A percentile compares a stretch with the other conserved stretches of the same genome.
These are phyloP conservation scores for Nemoura dubitans DNA, from an alignment of 2,888 invertebrate genomes.

Conservation along the genomic window DNA sequence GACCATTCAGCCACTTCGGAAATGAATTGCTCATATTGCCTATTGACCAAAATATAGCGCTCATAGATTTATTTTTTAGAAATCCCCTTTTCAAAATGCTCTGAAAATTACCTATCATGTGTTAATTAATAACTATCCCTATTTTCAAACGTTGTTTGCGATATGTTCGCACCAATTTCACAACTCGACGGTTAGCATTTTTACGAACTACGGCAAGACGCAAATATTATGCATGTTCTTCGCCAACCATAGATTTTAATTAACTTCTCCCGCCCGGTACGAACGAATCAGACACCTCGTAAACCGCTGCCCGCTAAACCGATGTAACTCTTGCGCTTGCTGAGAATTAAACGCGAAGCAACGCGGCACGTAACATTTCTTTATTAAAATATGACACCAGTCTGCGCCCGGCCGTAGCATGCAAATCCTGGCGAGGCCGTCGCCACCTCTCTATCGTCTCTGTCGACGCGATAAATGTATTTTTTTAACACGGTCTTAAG, in stretches of 20 bases:
- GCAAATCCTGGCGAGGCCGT: not conserved
- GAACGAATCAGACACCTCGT: not conserved
- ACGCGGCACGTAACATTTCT: not conserved
- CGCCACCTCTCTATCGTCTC: not conserved
- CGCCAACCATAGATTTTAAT: not conserved
- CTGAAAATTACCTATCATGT: too few species aligned
- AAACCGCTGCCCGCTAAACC: not conserved
- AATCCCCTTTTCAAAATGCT: too few species aligned
- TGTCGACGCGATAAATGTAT: not conserved
- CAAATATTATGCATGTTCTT: not conserved
- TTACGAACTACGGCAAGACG: too few species aligned
- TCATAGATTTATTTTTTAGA: too few species aligned
- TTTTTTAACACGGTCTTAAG: conserved; percentile 27
- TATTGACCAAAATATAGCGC: too few species aligned
- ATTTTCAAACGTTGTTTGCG: too few species aligned
- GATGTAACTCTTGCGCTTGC: not conserved
- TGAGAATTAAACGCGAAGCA: not conserved
- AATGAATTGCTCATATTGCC: too few species aligned
- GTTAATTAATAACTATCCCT: too few species aligned
- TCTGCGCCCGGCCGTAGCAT: not conserved
- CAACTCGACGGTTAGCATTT: too few species aligned
- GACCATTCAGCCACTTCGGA: too few species aligned
- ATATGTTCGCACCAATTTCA: too few species aligned
- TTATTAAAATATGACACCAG: conserved; percentile 26
- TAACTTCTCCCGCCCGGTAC: not conserved